These are phyloP conservation scores for Idaea biselata DNA, from an alignment of 2,888 invertebrate species.

Conservation along the genomic window DNA sequence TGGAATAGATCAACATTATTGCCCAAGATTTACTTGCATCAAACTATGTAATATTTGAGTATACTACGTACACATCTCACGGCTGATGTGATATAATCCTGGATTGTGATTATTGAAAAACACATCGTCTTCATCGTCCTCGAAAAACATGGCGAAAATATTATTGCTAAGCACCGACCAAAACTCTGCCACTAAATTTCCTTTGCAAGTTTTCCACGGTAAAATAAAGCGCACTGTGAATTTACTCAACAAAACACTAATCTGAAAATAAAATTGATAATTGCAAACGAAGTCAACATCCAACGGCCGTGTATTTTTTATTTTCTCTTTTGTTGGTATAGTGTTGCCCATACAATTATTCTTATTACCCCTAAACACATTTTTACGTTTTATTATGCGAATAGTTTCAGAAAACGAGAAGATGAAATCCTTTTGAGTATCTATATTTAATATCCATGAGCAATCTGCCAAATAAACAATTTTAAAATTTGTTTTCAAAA, in stretches of 20 bases:
- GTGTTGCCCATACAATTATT: slow-evolving; percentile 25
- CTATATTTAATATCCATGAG: not conserved
- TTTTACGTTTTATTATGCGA: not conserved
- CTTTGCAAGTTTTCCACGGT: slow-evolving; percentile 23
- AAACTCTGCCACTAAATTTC: not conserved
- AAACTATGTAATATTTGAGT: not conserved
- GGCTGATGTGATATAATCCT: slow-evolving; percentile 60
- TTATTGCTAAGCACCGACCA: slow-evolving; percentile 7
- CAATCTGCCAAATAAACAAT: not conserved
- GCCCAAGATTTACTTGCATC: not conserved
- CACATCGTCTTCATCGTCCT: slow-evolving; percentile 55
- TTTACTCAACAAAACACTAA: slow-evolving; percentile 56
- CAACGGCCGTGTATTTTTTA: slow-evolving; percentile 57
- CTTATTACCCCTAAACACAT: not conserved
- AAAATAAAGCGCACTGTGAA: slow-evolving; percentile 48
- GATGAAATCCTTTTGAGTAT: not conserved
- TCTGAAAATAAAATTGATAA: slow-evolving; percentile 54
- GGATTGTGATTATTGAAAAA: slow-evolving; percentile 44
- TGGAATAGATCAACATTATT: slow-evolving; percentile 36
- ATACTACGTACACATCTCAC: slow-evolving; percentile 58
- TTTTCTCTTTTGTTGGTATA: slow-evolving; percentile 25
- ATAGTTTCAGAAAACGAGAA: not conserved
- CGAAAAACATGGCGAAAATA: slow-evolving; percentile 61
- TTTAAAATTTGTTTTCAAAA: no score
- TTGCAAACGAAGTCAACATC: slow-evolving; percentile 66